Evolutionary conservation across 2,113 vertebrate genomes (phyloP).

Genomic region (Petrocephalus zakoni): DNA sequence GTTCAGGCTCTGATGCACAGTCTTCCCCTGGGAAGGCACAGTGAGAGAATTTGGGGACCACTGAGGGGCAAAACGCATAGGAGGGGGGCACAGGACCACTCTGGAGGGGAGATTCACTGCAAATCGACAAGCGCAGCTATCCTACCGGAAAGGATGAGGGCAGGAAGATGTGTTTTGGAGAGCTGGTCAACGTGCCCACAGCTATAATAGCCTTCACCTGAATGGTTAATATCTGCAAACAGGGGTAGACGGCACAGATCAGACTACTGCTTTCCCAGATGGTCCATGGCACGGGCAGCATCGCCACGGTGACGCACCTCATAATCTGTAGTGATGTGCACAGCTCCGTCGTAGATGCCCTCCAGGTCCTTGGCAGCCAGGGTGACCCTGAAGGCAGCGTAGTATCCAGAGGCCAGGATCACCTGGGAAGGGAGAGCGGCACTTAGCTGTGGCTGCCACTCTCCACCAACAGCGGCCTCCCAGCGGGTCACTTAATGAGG

Average conservation of each 20-base stretch:
- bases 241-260: background rate
- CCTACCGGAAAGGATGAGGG: conserved; percentile 89
- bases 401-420: conserved; percentile 84
- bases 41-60: background rate
- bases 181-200: conserved; percentile 79
- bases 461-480: background rate
- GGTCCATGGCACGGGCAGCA: no score
- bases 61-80: background rate
- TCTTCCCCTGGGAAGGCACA: conserved; percentile 72
- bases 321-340: conserved; percentile 94
- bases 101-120: background rate
- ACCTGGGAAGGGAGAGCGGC: conserved; percentile 60
- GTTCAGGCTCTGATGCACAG: conserved; percentile 89
- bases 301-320: conserved; percentile 65
- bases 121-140: background rate
- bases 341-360: conserved; percentile 84
- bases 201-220: conserved; percentile 86
- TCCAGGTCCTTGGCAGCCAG: conserved; percentile 83
- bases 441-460: background rate
- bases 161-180: conserved; percentile 77
- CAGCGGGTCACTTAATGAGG: no score
- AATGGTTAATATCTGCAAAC: conserved; percentile 79
- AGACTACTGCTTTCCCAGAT: background rate
- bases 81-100: no score
- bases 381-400: conserved; percentile 85